phyloP scores from a whole-genome alignment of 2,113 vertebrate species.

The Gymnogyps californianus region DNA sequence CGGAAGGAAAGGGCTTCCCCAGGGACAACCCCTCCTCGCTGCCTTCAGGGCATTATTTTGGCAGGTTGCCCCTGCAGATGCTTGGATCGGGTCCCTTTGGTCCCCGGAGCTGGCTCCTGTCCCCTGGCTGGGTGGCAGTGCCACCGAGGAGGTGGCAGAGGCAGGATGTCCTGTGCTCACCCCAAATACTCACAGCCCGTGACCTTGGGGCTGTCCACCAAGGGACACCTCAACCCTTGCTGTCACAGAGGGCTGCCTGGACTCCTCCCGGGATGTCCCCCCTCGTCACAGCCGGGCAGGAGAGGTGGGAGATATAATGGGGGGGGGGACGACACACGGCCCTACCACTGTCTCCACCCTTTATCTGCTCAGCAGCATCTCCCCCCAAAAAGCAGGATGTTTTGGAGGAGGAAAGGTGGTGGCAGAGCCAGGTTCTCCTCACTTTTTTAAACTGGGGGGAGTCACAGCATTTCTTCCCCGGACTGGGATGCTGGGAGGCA shows the following conservation, averaged over 20 bases:
- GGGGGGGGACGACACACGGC: rapidly evolving
- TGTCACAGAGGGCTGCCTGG: background rate
- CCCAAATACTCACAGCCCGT: background rate
- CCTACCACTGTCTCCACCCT: background rate
- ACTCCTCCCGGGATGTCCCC: background rate
- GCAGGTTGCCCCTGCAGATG: constrained; percentile 3
- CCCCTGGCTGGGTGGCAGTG: background rate
- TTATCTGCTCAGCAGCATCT: background rate
- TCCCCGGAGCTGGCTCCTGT: background rate
- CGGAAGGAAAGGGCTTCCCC: background rate
- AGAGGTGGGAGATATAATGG: background rate
- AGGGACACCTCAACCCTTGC: background rate
- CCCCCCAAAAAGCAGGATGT: rapidly evolving
- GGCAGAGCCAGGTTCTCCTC: background rate
- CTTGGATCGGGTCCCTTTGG: constrained; percentile 1
- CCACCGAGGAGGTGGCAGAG: background rate
- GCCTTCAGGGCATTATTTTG: background rate
- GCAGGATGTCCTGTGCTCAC: background rate
- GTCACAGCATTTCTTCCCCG: rapidly evolving
- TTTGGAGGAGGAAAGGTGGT: background rate
- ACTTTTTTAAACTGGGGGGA: background rate
- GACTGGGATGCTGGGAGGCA: background rate
- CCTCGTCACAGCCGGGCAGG: rapidly evolving
- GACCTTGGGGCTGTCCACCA: constrained; percentile 8
- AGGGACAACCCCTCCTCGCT: background rate